Base-by-base conservation (phyloP, 2,797 vertebrate species). In the Brachyrhaphis roseni region DNA sequence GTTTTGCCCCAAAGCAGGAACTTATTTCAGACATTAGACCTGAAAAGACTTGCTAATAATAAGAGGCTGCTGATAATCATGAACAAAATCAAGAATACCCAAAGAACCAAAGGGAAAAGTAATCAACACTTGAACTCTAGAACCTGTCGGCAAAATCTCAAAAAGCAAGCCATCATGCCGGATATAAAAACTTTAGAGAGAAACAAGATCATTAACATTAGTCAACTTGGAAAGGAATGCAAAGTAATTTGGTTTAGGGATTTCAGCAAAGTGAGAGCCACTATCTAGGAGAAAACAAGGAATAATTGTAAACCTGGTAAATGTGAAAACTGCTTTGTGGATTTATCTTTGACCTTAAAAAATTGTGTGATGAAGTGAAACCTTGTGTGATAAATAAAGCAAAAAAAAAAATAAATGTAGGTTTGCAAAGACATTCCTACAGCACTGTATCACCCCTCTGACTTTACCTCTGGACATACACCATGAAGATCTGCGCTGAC, bases 21-120 rank as follows among this genome's bases (percentile, higher is more conserved):
- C 82, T 87, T 87, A 75, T 85, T 78, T 81, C 41, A 81, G 66
- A 18, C 45, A 53, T 74, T 78, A 83, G 78, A 75, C 12, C 15
- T 53, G 39, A 39, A 77, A 34, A 81, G 75, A 78, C 47, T 64
- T 43, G 36, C 12, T 76, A 64, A 74, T 72, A 28, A 23, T 36
- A 31, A 39, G 64, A 31, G 7, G 2, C 55, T 47, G 18, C 39
- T 28, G 11, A 41, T 80, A 66, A 4, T 55, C 34, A 43, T 72
- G 16, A n/a, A 46, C 23, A 36, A 66, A 73, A 47, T 76, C 41
- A 26, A 68, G 36, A 68, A 41, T 20, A 64, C 8, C 34, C 31
- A 36, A 36, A 57, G 55, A 28, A 57, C n/a, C 55, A 57, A 57
- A 57, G 26, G 12, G n/a, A 57, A 57, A 57, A 57, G n/a, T 57